Conservation (phyloP, 2,888 invertebrate genomes). For the Callimorpha dominula region DNA sequence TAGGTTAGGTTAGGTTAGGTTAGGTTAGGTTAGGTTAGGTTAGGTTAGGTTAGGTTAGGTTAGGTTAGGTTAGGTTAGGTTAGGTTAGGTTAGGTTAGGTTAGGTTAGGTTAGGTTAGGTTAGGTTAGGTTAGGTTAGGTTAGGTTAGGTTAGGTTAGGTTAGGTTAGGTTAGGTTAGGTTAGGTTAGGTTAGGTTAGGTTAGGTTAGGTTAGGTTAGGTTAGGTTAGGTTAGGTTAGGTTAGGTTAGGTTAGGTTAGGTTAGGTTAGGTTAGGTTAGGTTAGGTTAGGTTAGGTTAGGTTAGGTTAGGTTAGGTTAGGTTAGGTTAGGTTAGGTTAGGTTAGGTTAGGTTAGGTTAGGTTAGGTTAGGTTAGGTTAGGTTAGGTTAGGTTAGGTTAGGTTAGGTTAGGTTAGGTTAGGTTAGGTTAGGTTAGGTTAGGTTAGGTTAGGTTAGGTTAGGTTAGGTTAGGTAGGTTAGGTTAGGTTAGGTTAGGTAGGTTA, state of each 20-base stretch:
- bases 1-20: constrained; percentile 22
- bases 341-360: constrained; percentile 24
- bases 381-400: constrained; percentile 18
- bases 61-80: constrained; percentile 24
- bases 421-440: constrained; percentile 20
- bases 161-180: constrained; percentile 19
- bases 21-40: constrained; percentile 18
- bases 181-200: constrained; percentile 24
- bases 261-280: constrained; percentile 22
- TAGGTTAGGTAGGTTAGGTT: constrained; percentile 24
- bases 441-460: constrained; percentile 22
- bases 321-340: constrained; percentile 24
- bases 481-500: constrained; percentile 22
- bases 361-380: constrained; percentile 24
- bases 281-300: constrained; percentile 21
- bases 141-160: constrained; percentile 22
- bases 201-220: constrained; percentile 24
- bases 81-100: constrained; percentile 24
- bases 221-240: constrained; percentile 24
- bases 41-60: constrained; percentile 24
- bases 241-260: constrained; percentile 18
- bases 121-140: constrained; percentile 20
- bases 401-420: constrained; percentile 22
- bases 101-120: constrained; percentile 21
- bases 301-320: constrained; percentile 21